phyloP scores from a whole-genome alignment of 2,113 vertebrate genomes.

The Chiloscyllium plagiosum region DNA sequence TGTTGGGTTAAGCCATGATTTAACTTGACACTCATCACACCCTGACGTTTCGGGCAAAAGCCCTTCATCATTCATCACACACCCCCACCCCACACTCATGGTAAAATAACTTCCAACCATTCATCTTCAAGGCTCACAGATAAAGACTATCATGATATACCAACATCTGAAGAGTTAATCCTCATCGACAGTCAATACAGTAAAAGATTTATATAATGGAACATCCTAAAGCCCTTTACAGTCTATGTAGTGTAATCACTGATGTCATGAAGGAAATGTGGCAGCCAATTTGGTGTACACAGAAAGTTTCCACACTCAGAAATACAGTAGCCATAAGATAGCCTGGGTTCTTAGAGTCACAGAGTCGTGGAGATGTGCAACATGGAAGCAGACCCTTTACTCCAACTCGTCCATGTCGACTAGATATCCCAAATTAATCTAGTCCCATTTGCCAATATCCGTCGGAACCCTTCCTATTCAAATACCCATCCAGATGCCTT shows the following conservation, averaged over 20 bases:
- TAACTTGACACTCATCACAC: neutral
- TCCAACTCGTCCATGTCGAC: no score
- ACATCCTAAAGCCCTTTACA: neutral
- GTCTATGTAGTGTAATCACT: neutral
- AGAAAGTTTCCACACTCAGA: neutral
- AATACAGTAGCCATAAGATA: neutral
- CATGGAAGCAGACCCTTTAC: no score
- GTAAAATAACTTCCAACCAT: neutral
- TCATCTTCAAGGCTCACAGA: neutral
- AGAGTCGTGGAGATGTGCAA: no score
- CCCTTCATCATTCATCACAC: no score
- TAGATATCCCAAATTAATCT: no score
- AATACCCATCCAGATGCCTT: no score
- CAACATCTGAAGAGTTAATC: neutral
- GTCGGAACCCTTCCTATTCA: no score
- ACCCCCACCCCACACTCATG: neutral
- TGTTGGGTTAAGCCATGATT: neutral
- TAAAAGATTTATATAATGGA: neutral
- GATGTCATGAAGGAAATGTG: neutral
- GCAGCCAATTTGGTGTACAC: neutral
- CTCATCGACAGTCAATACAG: neutral
- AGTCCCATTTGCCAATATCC: no score
- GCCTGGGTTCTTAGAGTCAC: neutral
- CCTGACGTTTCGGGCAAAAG: no score
- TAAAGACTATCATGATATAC: neutral